Evolutionary conservation across 2,888 invertebrate species (phyloP).

Genomic region (Eristalinus aeneus): DNA sequence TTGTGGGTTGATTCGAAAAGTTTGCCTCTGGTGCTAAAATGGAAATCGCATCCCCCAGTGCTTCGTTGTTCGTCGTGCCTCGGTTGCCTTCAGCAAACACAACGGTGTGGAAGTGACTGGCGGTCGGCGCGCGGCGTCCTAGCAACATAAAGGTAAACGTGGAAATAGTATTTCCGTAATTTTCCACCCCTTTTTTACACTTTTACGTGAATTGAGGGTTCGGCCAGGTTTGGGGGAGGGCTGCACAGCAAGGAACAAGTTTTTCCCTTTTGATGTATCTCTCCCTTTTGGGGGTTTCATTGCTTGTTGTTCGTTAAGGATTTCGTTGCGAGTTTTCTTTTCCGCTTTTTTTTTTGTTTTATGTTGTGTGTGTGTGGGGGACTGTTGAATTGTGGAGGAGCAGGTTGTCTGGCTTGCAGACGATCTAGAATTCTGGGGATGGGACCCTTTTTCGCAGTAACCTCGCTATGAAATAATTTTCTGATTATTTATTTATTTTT

Average conservation of each 20-base stretch:
- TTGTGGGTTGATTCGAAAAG: slow-evolving; percentile 35
- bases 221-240: slow-evolving; percentile 3
- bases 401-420: slow-evolving; percentile 33
- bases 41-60: slow-evolving; percentile 47
- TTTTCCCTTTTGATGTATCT: slow-evolving; percentile 54
- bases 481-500: slow-evolving; percentile 49
- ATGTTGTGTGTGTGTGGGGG: background rate
- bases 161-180: slow-evolving; percentile 33
- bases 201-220: slow-evolving; percentile 31
- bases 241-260: slow-evolving; percentile 7
- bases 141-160: slow-evolving; percentile 50
- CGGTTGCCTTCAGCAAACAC: slow-evolving; percentile 43
- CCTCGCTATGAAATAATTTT: slow-evolving; percentile 44
- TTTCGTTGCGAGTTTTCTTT: background rate
- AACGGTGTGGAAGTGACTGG: background rate
- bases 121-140: slow-evolving; percentile 20
- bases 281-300: slow-evolving; percentile 31
- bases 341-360: background rate
- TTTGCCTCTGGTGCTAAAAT: slow-evolving; percentile 49
- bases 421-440: background rate
- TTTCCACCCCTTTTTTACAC: slow-evolving; percentile 54
- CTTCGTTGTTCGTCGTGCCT: slow-evolving; percentile 12
- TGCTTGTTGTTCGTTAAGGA: slow-evolving; percentile 29
- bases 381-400: slow-evolving; percentile 9
- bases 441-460: slow-evolving; percentile 30